phyloP scores from a whole-genome alignment of 2,888 invertebrate species.

The Bhutanitis thaidina region DNA sequence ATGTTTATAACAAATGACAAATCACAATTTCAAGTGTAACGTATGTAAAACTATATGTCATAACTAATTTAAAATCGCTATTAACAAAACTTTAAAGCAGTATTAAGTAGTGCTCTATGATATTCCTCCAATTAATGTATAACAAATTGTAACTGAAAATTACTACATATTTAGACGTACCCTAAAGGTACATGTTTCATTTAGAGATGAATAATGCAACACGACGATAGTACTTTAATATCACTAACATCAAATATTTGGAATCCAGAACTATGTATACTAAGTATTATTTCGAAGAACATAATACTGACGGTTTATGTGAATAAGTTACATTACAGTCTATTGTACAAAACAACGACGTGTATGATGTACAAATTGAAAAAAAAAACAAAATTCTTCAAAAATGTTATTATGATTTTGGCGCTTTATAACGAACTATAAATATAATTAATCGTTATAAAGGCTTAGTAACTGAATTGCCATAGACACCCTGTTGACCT shows the following conservation, averaged over 20 bases:
- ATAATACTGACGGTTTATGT: conserved; percentile 18
- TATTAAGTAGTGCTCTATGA: conserved; percentile 10
- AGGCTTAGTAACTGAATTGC: conserved; percentile 37
- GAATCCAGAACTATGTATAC: conserved; percentile 10
- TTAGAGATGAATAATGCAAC: conserved; percentile 10
- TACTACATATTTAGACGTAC: conserved; percentile 1
- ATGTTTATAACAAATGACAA: too few relatives aligned
- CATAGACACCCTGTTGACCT: conserved; percentile 67
- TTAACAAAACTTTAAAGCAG: background rate
- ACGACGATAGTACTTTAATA: conserved; percentile 9
- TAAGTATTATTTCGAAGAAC: conserved; percentile 13
- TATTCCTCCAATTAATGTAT: background rate
- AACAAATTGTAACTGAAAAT: conserved; percentile 7
- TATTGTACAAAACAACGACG: conserved; percentile 10
- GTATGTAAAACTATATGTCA: too few relatives aligned
- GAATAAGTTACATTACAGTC: conserved; percentile 8
- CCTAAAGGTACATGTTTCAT: conserved; percentile 3
- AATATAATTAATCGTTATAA: conserved; percentile 20
- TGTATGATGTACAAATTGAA: background rate
- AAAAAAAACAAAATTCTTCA: conserved; percentile 13
- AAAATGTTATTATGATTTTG: conserved; percentile 11
- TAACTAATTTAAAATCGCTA: too few relatives aligned
- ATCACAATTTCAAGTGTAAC: too few relatives aligned
- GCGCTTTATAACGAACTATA: conserved; percentile 9
- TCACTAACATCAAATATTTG: conserved; percentile 16